phyloP scores from a whole-genome alignment of 2,888 invertebrate species.

The Cephus runcator region DNA sequence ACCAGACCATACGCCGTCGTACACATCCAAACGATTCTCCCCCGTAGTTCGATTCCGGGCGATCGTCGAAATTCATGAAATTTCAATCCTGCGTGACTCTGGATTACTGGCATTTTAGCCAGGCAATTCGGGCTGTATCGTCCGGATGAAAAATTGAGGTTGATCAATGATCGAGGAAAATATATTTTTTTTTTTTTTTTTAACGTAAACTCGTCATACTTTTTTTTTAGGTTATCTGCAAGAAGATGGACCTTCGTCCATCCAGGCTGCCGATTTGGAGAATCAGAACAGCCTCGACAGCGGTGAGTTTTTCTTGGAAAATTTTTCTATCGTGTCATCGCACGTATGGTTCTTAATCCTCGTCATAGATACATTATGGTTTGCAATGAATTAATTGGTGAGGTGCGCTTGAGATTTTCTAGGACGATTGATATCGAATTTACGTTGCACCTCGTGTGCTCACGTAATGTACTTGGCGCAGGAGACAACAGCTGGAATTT shows the following conservation, averaged over 20 bases:
- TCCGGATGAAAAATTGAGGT: background rate
- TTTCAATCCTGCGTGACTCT: constrained; percentile 4
- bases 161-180: background rate
- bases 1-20: constrained; percentile 8
- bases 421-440: background rate
- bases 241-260: constrained; percentile 40
- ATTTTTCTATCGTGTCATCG: background rate
- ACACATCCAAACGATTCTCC: background rate
- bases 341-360: background rate
- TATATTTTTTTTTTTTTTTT: background rate
- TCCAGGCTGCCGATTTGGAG: constrained; percentile 49
- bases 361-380: background rate
- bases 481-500: background rate
- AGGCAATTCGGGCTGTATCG: background rate
- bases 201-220: background rate
- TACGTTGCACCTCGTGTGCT: background rate
- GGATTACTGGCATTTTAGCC: background rate
- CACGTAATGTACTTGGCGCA: background rate
- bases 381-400: background rate
- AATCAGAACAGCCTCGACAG: constrained; percentile 59
- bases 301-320: constrained; percentile 38
- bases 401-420: background rate
- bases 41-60: background rate
- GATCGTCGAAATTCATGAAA: constrained; percentile 6
- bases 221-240: constrained; percentile 47